Conservation (phyloP, 2,113 vertebrate species). For the Etheostoma spectabile region DNA sequence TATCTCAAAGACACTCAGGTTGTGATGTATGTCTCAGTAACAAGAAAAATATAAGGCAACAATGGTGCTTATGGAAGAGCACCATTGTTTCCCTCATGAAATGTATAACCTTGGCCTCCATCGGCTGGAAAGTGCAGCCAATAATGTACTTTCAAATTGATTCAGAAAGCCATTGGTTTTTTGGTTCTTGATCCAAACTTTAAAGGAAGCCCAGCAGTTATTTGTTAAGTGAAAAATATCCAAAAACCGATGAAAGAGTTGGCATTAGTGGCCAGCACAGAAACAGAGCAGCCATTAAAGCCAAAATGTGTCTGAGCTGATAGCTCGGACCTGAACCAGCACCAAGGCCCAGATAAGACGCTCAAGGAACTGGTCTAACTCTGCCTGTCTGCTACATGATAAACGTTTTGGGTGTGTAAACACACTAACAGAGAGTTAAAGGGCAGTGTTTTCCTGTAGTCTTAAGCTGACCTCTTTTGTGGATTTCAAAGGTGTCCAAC, state of each 20-base stretch:
- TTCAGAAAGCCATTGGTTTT: not conserved
- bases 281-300: constrained; percentile 10
- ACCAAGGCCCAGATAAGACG: constrained; percentile 59
- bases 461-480: not conserved
- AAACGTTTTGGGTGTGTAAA: constrained; percentile 71
- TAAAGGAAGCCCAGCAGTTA: not conserved
- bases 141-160: not conserved
- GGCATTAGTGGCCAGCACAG: not conserved
- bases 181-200: not conserved
- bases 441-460: constrained; percentile 20
- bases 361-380: constrained; percentile 35
- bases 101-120: not conserved
- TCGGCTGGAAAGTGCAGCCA: not conserved
- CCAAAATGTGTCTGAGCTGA: constrained; percentile 58
- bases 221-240: not conserved
- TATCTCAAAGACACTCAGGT: no score
- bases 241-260: not conserved
- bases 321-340: constrained; percentile 44
- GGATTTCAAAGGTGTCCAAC: not conserved
- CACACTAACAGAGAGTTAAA: constrained; percentile 16
- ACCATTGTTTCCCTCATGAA: no score
- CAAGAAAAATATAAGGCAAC: no score
- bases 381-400: constrained; percentile 66
- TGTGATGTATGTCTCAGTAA: no score
- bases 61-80: no score